Base-by-base conservation (phyloP, 2,797 vertebrate genomes). In the Tenualosa thibaudeaui region DNA sequence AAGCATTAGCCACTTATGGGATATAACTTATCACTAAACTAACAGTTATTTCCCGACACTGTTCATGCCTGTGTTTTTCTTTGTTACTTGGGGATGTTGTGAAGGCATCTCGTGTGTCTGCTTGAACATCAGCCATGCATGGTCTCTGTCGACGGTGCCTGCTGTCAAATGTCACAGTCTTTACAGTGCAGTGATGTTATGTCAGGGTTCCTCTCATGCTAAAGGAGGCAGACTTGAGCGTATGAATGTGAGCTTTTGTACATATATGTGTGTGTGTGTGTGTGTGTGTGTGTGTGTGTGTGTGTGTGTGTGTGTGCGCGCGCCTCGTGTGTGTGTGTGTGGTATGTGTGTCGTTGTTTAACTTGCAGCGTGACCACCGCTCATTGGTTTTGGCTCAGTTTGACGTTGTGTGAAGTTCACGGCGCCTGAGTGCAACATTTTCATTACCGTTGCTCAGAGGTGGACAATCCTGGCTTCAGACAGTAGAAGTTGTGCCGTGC, bases 71-170 rank as follows among this genome's bases (percentile, higher is more conserved):
- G 17, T 43, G 71, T 78, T 78, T 78, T 78, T 22, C 40, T 15
- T 78, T 46, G 71, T 46, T 46, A 7, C 40, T 22, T 37, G 40
- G 65, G 37, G 71, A 7, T 40, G 43, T 46, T 78, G 40, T 22
- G 40, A 43, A 78, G 71, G 71, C 71, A 78, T 62, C 56, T 49
- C 15, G 37, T 5, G 19, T 10, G 31, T 24, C 46, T 81, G 26
- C 86, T 15, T 50, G 19, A 68, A 50, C 31, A 51, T 19, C 51
- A 78, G 46, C 53, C 68, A 17, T 82, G 62, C 81, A 50, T 75
- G 81, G 46, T 31, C 43, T 26, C 81, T 24, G 24, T 54, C 24
- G 9, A 24, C 81, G 8, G 62, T 37, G 81, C 81, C 78, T 62
- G 10, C 81, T 40, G 13, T 31, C 19, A 26, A 31, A 68, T 10